These are phyloP conservation scores for Myiagra hebetior DNA, from an alignment of 2,113 vertebrate genomes.

Conservation along the genomic window DNA sequence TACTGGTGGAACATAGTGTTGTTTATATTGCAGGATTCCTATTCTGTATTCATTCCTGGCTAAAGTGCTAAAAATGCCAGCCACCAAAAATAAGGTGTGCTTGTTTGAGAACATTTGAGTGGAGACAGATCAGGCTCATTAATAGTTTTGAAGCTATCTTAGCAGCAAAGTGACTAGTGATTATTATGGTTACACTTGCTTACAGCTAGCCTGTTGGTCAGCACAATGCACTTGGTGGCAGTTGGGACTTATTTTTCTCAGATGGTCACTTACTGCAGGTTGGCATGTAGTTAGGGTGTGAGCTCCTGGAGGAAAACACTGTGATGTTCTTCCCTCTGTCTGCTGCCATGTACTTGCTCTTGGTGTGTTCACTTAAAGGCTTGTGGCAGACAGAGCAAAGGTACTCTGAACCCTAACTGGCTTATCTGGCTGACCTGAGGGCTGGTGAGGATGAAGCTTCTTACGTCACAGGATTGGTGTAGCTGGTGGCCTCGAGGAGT, in stretches of 20 bases:
- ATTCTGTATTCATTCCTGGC: not conserved
- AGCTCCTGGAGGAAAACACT: not conserved
- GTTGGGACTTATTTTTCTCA: not conserved
- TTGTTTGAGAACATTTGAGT: not conserved
- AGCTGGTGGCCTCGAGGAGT: not conserved
- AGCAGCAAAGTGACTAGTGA: not conserved
- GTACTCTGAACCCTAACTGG: not conserved
- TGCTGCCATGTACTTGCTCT: rapidly evolving
- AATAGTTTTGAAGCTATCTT: not conserved
- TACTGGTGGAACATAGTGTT: not conserved
- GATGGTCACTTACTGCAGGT: rapidly evolving
- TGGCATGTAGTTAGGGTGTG: not conserved
- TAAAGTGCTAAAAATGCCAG: not conserved
- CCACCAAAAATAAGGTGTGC: not conserved
- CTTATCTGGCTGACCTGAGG: not conserved
- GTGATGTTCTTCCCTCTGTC: not conserved
- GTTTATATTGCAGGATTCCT: not conserved
- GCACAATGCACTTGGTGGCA: not conserved
- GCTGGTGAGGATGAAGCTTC: not conserved
- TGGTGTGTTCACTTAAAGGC: not conserved
- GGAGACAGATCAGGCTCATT: not conserved
- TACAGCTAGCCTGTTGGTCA: not conserved
- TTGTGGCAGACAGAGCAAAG: not conserved
- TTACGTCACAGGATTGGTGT: rapidly evolving
- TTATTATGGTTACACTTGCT: not conserved